phyloP scores from a whole-genome alignment of 2,797 vertebrate species.

The Cuniculus paca region DNA sequence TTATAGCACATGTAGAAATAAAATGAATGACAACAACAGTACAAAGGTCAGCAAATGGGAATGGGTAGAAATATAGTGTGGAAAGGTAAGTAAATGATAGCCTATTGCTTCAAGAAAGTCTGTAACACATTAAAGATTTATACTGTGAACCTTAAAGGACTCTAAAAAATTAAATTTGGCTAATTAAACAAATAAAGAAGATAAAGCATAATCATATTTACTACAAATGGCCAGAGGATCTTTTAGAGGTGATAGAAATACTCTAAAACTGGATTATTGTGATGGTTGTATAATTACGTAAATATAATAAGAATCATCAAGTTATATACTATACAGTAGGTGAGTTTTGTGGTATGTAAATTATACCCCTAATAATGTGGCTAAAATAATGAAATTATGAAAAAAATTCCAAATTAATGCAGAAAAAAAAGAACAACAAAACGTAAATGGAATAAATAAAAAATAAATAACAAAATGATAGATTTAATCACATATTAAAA shows the following conservation, averaged over 20 bases:
- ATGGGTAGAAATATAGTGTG: background rate
- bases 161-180: background rate
- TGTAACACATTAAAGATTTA: background rate
- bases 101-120: constrained; percentile 10
- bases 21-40: background rate
- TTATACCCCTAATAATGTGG: background rate
- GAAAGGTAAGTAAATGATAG: background rate
- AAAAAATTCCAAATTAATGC: background rate
- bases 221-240: background rate
- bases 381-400: constrained; percentile 7
- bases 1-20: background rate
- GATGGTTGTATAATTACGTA: background rate
- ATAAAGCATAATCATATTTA: constrained; percentile 35
- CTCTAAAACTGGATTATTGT: background rate
- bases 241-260: background rate
- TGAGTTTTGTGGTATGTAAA: background rate
- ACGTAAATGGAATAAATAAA: background rate
- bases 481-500: background rate
- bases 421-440: constrained; percentile 24
- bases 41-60: background rate
- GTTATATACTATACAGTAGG: background rate
- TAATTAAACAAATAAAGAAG: constrained; percentile 31
- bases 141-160: background rate
- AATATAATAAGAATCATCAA: background rate
- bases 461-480: constrained; percentile 9